phyloP scores from a whole-genome alignment of 1,140 invertebrate genomes.

The Drosophila insularis region DNA sequence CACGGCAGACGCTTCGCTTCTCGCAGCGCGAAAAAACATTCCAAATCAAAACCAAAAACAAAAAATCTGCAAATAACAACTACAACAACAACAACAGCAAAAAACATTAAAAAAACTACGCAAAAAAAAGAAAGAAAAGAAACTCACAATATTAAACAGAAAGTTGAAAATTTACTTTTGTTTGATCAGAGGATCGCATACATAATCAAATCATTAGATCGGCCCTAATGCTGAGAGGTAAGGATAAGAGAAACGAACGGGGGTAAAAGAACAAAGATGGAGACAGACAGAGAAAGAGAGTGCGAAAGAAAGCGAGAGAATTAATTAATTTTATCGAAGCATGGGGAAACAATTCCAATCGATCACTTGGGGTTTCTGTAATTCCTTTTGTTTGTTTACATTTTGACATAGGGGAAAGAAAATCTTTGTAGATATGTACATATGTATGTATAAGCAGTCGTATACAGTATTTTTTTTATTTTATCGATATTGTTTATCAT shows the following conservation, averaged over 20 bases:
- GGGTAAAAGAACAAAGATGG: background rate
- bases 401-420: no score
- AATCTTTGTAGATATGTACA: no score
- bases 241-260: slow-evolving; percentile 5
- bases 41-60: slow-evolving; percentile 15
- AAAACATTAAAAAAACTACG: slow-evolving; percentile 37
- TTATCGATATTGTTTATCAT: no score
- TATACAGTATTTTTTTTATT: no score
- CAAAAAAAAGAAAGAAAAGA: slow-evolving; percentile 33
- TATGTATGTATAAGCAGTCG: no score
- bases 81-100: background rate
- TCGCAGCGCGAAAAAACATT: slow-evolving; percentile 40
- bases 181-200: background rate
- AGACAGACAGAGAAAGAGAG: background rate
- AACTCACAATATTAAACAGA: slow-evolving; percentile 13
- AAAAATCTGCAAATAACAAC: slow-evolving; percentile 14
- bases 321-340: no score
- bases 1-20: slow-evolving; percentile 35
- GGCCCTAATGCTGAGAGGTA: slow-evolving; percentile 13
- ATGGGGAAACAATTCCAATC: no score
- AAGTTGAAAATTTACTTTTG: slow-evolving; percentile 26
- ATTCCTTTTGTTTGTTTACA: no score
- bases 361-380: no score
- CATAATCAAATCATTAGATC: slow-evolving; percentile 2
- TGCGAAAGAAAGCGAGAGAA: background rate